These are phyloP conservation scores for Ctenopoma multispine DNA, from an alignment of 2,797 vertebrate species.

Conservation along the genomic window DNA sequence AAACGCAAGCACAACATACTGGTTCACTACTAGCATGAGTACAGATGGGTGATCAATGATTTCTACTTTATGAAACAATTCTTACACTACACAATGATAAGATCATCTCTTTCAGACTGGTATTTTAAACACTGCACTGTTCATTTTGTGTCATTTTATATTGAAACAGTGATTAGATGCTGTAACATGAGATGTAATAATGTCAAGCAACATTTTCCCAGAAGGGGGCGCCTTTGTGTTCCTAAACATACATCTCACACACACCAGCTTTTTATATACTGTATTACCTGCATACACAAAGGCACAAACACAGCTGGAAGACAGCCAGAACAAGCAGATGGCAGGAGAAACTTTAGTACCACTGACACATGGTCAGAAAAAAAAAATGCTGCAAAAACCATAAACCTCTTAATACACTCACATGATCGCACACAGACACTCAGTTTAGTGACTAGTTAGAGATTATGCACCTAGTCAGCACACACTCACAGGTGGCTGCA, in stretches of 20 bases:
- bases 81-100: not conserved
- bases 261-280: constrained; percentile 12
- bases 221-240: constrained; percentile 43
- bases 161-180: not conserved
- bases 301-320: constrained; percentile 36
- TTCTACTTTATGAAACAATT: no score
- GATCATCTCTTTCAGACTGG: not conserved
- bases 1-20: constrained; percentile 33
- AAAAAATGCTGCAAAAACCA: constrained; percentile 46
- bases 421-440: not conserved
- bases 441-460: not conserved
- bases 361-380: constrained; percentile 55
- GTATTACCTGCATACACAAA: constrained; percentile 16
- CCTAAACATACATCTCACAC: not conserved
- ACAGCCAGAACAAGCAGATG: constrained; percentile 55
- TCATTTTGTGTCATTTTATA: not conserved
- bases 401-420: constrained; percentile 43
- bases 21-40: not conserved
- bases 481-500: constrained; percentile 4
- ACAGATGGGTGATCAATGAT: not conserved
- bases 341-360: constrained; percentile 45
- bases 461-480: constrained; percentile 3
- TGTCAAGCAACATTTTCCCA: constrained; percentile 24
- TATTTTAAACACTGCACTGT: not conserved
- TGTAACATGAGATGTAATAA: not conserved